Base-by-base conservation (phyloP, 2,113 vertebrate species). In the Esox niger region DNA sequence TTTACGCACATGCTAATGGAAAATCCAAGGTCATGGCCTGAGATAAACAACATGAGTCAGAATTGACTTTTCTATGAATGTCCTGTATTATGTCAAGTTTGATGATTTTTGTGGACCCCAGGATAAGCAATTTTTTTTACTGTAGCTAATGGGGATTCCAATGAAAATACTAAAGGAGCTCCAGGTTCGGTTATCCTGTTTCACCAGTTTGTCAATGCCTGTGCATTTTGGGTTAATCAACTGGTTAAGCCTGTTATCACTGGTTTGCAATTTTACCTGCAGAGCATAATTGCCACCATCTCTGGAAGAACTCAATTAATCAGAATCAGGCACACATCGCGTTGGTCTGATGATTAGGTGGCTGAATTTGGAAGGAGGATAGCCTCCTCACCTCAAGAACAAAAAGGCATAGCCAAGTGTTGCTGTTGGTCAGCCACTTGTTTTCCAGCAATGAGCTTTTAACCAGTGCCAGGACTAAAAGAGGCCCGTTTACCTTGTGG, bases 401-500 rank as follows among this genome's bases (percentile, higher is more conserved):
- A 38, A 30, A 27, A 62, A 47, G 59, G 59, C 30, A 23, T n/a
- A n/a, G 32, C 8, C 21, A 27, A 61, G 59, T 27, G 25, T 9
- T 52, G 20, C 47, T 9, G 21, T 27, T 57, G 55, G 27, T 25
- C 25, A 9, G n/a, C 6, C n/a, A 17, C 47, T 52, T 6, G n/a
- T 52, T 43, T 43, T 17, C 47, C n/a, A 52, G 47, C n/a, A 21
- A 4, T 70, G 13, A 38, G 13, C 13, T 38, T 15, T 43, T 43
- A n/a, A 43, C 38, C 38, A 43, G 38, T 15, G 38, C 46, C 47
- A 23, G 21, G 64, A 61, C 15, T 71, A 49, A 78, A 67, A 26
- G 43, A 73, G 57, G 66, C 6, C 21, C 77, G 70, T 82, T 79
- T 82, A 76, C 70, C 62, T 62, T 62, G 72, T 43, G 57, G 62